A percentile compares a stretch with the other conserved stretches of the same genome.
These are phyloP conservation scores for Cantharis rufa DNA, from an alignment of 2,888 invertebrate species.

Conservation along the genomic window DNA sequence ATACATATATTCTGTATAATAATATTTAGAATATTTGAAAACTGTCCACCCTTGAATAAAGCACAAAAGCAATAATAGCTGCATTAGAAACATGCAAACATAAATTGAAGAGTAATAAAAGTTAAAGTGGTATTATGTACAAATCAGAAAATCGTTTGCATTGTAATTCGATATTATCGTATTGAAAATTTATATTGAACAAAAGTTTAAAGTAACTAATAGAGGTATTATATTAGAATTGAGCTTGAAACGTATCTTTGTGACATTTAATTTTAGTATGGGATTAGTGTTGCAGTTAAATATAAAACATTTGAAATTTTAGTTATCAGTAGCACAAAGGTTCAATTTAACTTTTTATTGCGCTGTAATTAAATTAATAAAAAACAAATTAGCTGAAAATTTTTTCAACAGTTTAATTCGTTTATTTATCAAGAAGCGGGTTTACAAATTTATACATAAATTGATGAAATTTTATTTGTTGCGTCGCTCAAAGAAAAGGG, in stretches of 20 bases:
- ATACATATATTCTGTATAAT: too few species aligned
- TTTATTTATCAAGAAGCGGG: background rate
- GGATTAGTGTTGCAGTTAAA: slow-evolving; percentile 25
- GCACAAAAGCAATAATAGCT: background rate
- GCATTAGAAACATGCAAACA: background rate
- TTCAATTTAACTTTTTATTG: slow-evolving; percentile 28
- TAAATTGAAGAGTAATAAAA: slow-evolving; percentile 12
- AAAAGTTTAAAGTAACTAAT: slow-evolving; percentile 23
- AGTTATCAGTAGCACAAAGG: slow-evolving; percentile 32
- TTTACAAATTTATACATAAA: background rate
- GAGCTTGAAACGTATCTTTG: slow-evolving; percentile 4
- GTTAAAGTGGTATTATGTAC: slow-evolving; percentile 15
- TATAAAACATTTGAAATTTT: slow-evolving; percentile 27
- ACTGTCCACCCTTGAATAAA: background rate
- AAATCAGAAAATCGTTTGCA: slow-evolving; percentile 26
- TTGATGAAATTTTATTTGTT: background rate
- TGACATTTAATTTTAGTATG: slow-evolving; percentile 25
- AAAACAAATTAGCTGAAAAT: background rate
- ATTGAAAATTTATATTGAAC: slow-evolving; percentile 21
- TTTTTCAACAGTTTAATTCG: background rate
- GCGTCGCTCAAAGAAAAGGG: background rate
- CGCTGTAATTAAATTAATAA: background rate
- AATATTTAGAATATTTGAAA: background rate
- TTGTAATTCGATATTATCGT: slow-evolving; percentile 18
- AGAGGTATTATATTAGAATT: slow-evolving; percentile 22